Evolutionary conservation across 2,888 invertebrate species (phyloP).

Genomic region (Nomada fucata): DNA sequence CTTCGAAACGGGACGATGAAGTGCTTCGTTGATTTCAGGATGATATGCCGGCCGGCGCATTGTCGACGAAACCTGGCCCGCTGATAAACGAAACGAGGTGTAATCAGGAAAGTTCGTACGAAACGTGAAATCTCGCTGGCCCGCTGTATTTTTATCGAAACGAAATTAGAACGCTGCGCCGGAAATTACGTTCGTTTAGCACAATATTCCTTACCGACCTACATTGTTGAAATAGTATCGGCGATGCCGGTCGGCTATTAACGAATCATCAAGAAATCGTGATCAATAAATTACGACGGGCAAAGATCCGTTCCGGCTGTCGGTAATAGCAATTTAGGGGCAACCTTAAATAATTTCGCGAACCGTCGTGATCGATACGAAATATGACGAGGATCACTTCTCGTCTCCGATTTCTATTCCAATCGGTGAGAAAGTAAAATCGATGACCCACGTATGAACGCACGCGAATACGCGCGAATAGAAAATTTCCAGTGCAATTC

Average conservation of each 20-base stretch:
- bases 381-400: no score
- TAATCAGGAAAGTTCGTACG: conserved; percentile 14
- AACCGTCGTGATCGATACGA: no score
- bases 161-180: background rate
- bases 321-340: no score
- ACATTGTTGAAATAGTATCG: background rate
- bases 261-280: no score
- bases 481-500: no score
- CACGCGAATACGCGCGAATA: no score
- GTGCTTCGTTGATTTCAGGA: conserved; percentile 8
- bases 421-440: no score
- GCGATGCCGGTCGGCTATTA: background rate
- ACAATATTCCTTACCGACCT: background rate
- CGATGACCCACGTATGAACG: no score
- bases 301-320: no score
- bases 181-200: background rate
- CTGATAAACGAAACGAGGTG: conserved; percentile 8
- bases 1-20: background rate
- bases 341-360: no score
- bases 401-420: no score
- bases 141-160: background rate
- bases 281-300: no score
- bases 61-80: conserved; percentile 4
- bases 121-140: background rate
- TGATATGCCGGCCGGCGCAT: conserved; percentile 1